These are phyloP conservation scores for Maylandia zebra DNA, from an alignment of 2,113 vertebrate genomes.

Conservation along the genomic window DNA sequence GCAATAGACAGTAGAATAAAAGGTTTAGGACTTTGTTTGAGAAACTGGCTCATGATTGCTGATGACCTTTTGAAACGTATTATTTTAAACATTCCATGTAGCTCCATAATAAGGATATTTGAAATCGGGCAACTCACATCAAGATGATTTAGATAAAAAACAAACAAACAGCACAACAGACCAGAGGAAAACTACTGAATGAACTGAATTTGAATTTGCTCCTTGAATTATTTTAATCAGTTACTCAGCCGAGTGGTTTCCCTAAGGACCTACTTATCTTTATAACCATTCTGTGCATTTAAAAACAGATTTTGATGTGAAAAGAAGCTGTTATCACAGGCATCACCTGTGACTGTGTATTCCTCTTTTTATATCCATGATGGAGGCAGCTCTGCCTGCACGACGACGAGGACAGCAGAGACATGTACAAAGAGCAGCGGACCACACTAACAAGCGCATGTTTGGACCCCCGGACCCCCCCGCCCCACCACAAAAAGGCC, in stretches of 20 bases:
- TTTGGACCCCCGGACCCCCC: not conserved
- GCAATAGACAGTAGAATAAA: not conserved
- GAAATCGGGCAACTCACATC: not conserved
- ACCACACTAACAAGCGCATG: not conserved
- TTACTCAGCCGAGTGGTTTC: not conserved
- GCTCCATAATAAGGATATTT: not conserved
- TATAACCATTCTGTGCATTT: not conserved
- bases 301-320: not conserved
- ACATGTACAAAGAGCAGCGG: not conserved
- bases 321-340: not conserved
- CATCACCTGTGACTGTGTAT: not conserved
- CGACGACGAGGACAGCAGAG: not conserved
- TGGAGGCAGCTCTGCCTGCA: not conserved
- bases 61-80: not conserved
- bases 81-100: not conserved
- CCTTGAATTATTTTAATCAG: not conserved
- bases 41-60: not conserved
- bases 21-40: not conserved
- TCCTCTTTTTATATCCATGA: not conserved
- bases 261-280: not conserved
- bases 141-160: not conserved
- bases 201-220: not conserved
- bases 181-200: not conserved
- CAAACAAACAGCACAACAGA: not conserved
- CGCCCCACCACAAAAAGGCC: conserved; percentile 11